Evolutionary conservation across 2,888 invertebrate genomes (phyloP).

Genomic region (Cordilura impudica): DNA sequence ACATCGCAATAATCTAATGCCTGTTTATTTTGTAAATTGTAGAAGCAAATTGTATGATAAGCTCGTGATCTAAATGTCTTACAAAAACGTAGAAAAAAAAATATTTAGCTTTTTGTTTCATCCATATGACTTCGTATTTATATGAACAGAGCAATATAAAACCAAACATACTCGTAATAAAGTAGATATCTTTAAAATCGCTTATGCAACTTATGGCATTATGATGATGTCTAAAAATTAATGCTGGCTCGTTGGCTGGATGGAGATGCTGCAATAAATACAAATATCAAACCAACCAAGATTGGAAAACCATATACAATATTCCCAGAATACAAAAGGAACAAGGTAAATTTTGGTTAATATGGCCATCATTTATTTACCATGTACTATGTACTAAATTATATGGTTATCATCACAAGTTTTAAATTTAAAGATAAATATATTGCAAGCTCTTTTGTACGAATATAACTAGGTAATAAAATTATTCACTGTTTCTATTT

Average conservation of each 20-base stretch:
- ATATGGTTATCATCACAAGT: constrained; percentile 16
- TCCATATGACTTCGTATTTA: background rate
- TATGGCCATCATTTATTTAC: background rate
- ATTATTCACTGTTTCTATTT: no score
- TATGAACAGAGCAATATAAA: background rate
- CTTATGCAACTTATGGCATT: constrained; percentile 41
- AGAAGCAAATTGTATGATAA: constrained; percentile 10
- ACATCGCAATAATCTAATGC: background rate
- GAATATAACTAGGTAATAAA: no score
- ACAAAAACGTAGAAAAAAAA: background rate
- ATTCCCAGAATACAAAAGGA: background rate
- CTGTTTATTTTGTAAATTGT: background rate
- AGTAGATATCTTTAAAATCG: constrained; percentile 4
- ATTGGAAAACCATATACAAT: background rate
- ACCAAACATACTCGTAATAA: no score
- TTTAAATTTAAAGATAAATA: constrained; percentile 1
- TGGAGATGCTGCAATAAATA: constrained; percentile 9
- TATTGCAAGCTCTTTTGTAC: background rate
- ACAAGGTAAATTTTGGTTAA: constrained; percentile 23
- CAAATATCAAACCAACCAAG: background rate
- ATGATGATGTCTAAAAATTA: constrained; percentile 18
- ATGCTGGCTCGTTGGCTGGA: background rate
- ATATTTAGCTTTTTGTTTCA: constrained; percentile 16
- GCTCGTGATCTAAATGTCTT: constrained; percentile 45
- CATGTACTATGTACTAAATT: background rate